Percentiles rank a stretch among this genome's conserved stretches.
phyloP scores from a whole-genome alignment of 2,113 vertebrate genomes.

The Perognathus longimembris region DNA sequence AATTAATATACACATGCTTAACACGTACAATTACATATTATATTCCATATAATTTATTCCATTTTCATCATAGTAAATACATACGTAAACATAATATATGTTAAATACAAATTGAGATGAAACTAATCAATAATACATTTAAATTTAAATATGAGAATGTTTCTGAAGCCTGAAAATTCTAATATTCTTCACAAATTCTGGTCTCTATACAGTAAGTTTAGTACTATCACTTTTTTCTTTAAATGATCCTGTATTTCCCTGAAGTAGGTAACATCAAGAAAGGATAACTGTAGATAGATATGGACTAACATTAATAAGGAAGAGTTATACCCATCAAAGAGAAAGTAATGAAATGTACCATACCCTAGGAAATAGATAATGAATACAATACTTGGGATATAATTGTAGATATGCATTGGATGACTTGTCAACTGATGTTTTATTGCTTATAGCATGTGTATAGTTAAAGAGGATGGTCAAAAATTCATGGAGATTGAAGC shows the following conservation, averaged over 20 bases:
- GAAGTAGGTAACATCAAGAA: background rate
- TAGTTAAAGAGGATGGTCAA: background rate
- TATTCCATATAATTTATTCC: too few species aligned
- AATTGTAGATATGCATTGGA: background rate
- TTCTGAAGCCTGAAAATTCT: background rate
- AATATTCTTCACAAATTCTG: constrained; percentile 28
- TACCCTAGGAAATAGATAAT: background rate
- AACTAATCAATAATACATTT: background rate
- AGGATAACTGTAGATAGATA: background rate
- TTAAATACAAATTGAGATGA: background rate
- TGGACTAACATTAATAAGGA: background rate
- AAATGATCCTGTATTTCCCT: background rate
- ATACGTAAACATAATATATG: background rate
- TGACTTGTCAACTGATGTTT: background rate
- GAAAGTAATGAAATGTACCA: background rate
- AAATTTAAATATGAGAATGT: background rate
- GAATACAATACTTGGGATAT: background rate
- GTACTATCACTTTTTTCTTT: background rate
- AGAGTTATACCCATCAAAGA: background rate
- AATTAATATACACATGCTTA: background rate
- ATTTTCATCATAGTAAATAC: too few species aligned
- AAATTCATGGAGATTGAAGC: background rate
- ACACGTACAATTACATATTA: too few species aligned
- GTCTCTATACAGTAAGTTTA: background rate
- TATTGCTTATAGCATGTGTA: background rate